Evolutionary conservation across 2,888 invertebrate genomes (phyloP), one percentile per base, ranked within the genome.

Genomic region (Chrysolina oricalcia): DNA sequence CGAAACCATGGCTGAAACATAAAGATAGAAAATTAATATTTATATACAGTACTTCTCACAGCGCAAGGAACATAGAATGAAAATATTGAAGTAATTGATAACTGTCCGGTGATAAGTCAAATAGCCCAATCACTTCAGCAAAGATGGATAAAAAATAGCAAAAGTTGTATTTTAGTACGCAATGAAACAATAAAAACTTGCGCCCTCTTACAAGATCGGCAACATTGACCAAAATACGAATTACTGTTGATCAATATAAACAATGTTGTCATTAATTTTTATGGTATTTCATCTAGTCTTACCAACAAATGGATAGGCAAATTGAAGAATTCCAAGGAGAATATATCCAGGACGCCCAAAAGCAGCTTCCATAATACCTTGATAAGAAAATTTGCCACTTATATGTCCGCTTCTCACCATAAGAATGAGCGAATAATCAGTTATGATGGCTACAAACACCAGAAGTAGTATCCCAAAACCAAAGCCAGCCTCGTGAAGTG

Each of bases 281-380:
- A 35, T 35, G 21, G 13, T n/a, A 23, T n/a, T 56, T 2, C 56
- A 64, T 19, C 35, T 43, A 43, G 15, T n/a, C 74, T 90, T 90
- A 95, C 96, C 95, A 84, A 96, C 92, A 85, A 96, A 94, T 1
- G 96, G 96, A 89, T 96, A 96, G 84, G 94, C 91, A 85, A 96
- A 95, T 87, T 96, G 96, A 76, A 96, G 89, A 48, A 92, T 87
- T 1, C 95, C 94, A 19, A 96, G 90, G 48, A 95, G 89, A 84
- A 94, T 92, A 88, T 94, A 96, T 17, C 96, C 96, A 63, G 93
- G 91, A 85, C 92, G 91, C 59, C 96, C 96, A 85, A 95, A 96
- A 35, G 95, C 94, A 11, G 94, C 93, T 83, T 95, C 92, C 93
- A 96, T 95, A 79, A 96, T 91, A 15, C 94, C 89, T 85, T 93